Conservation (phyloP, 2,113 vertebrate genomes). For the Terrapene triunguis region DNA sequence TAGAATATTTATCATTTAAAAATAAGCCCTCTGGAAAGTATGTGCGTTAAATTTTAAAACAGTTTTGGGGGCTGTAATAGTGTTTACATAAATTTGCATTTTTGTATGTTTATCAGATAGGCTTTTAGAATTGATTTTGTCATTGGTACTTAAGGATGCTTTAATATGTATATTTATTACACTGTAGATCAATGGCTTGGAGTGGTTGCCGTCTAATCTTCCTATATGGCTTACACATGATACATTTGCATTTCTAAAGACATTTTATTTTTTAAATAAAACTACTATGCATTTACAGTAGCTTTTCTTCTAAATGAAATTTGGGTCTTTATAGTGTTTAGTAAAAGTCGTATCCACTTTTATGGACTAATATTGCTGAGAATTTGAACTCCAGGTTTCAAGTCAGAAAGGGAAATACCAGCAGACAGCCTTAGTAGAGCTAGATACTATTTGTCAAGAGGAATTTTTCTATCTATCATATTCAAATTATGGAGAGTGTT, state of each 20-base stretch:
- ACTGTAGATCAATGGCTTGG: background rate
- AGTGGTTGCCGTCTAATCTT: background rate
- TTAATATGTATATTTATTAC: background rate
- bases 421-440: background rate
- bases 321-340: background rate
- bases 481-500: background rate
- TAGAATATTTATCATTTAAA: background rate
- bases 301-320: background rate
- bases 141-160: fast-evolving
- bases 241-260: background rate
- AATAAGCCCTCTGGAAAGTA: background rate
- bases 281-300: background rate
- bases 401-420: background rate
- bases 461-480: background rate
- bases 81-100: background rate
- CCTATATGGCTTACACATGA: background rate
- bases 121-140: background rate
- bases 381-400: background rate
- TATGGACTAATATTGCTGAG: background rate
- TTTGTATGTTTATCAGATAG: background rate
- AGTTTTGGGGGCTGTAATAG: background rate
- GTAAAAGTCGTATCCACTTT: background rate
- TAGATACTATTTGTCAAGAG: background rate
- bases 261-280: background rate
- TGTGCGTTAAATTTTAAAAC: background rate